Conservation (phyloP, 2,113 vertebrate genomes). For the Coryphaenoides rupestris region DNA sequence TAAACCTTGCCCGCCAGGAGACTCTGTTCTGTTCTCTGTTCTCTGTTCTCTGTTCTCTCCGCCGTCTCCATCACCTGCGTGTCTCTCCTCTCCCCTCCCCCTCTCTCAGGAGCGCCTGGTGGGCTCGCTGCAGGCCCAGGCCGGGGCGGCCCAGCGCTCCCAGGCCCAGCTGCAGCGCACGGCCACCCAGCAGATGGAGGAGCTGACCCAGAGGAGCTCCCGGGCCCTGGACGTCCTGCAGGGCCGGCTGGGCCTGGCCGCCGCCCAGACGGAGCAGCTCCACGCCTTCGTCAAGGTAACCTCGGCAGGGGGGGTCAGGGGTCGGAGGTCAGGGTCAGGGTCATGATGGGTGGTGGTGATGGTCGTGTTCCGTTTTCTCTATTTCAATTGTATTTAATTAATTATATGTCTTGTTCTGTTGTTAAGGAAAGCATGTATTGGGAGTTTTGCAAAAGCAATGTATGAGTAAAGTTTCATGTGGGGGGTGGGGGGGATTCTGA, state of each 20-base stretch:
- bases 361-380: too few relatives aligned
- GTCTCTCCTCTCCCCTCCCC: slow-evolving; percentile 18
- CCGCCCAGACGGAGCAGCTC: slow-evolving; percentile 80
- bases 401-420: too few relatives aligned
- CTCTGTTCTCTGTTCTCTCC: too few relatives aligned
- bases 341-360: too few relatives aligned
- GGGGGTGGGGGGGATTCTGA: too few relatives aligned
- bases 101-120: slow-evolving; percentile 77
- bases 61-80: slow-evolving; percentile 10
- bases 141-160: slow-evolving; percentile 73
- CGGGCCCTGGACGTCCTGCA: slow-evolving; percentile 77
- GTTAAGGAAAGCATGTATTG: too few relatives aligned
- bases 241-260: slow-evolving; percentile 71
- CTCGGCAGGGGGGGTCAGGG: background rate
- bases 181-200: slow-evolving; percentile 79
- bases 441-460: too few relatives aligned
- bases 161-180: slow-evolving; percentile 76
- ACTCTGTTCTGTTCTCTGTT: too few relatives aligned
- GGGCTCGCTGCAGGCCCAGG: slow-evolving; percentile 68
- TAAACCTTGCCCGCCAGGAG: background rate
- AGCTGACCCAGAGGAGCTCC: slow-evolving; percentile 79
- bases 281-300: slow-evolving; percentile 81
- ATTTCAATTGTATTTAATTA: too few relatives aligned
- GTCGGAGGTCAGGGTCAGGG: too few relatives aligned
- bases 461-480: too few relatives aligned